These are phyloP conservation scores for Rousettus leschenaultii DNA, from an alignment of 2,113 vertebrate genomes.

Conservation along the genomic window DNA sequence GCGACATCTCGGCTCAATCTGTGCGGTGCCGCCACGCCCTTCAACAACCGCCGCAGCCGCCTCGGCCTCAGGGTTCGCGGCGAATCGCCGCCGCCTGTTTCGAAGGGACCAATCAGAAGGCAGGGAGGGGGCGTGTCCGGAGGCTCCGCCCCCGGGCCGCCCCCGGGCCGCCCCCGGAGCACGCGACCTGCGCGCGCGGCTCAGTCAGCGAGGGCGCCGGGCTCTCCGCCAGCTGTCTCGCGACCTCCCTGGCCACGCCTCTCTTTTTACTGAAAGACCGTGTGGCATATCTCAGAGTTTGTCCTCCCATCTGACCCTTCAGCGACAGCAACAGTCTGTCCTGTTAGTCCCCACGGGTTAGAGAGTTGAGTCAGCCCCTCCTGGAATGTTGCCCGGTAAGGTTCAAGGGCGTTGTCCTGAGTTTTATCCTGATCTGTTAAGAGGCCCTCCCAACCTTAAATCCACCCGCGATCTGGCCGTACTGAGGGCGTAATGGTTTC, in stretches of 20 bases:
- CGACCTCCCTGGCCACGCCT: accelerated
- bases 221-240: accelerated
- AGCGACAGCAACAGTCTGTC: background rate
- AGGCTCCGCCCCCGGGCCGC: background rate
- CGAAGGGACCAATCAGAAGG: constrained; percentile 80
- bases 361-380: background rate
- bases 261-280: background rate
- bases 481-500: background rate
- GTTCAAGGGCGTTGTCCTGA: background rate
- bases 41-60: background rate
- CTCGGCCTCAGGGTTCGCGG: background rate
- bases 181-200: accelerated
- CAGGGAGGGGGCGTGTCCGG: background rate
- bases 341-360: background rate
- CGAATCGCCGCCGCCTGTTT: constrained; percentile 72
- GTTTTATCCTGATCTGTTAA: background rate
- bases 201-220: accelerated
- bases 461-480: background rate
- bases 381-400: background rate
- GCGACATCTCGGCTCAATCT: background rate
- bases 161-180: accelerated
- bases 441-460: background rate
- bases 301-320: background rate
- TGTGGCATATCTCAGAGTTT: background rate
- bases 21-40: background rate